A percentile compares a stretch with the other conserved stretches of the same genome.
Evolutionary conservation across 1,140 invertebrate species (phyloP).

Genomic region (Zophobas morio): DNA sequence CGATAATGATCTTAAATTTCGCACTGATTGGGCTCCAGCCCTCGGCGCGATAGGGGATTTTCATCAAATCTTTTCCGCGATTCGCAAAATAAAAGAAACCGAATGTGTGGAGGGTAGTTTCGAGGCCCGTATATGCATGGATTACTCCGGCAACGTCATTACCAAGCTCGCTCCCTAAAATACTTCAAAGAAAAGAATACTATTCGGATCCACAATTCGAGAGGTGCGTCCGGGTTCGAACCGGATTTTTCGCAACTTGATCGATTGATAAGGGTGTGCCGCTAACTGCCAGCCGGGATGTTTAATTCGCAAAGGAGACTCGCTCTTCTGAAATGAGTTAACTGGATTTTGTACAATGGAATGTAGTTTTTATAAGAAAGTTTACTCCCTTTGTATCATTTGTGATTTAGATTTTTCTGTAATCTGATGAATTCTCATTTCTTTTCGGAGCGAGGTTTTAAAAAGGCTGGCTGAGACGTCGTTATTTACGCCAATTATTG

Average conservation of each 20-base stretch:
- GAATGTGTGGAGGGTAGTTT: constrained; percentile 50
- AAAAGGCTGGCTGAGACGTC: background rate
- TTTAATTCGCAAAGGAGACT: constrained; percentile 57
- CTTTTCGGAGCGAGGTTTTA: constrained; percentile 23
- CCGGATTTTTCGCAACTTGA: background rate
- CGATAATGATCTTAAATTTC: constrained; percentile 53
- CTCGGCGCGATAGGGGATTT: constrained; percentile 39
- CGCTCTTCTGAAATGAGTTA: constrained; percentile 58
- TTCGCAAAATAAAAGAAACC: constrained; percentile 55
- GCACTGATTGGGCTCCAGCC: constrained; percentile 36
- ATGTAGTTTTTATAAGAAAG: constrained; percentile 59
- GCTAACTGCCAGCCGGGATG: constrained; percentile 49
- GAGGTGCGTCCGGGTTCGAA: constrained; percentile 6
- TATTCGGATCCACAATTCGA: constrained; percentile 17
- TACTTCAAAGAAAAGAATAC: constrained; percentile 55
- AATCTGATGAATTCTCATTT: constrained; percentile 55
- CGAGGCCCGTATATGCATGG: constrained; percentile 53
- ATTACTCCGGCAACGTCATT: constrained; percentile 54
- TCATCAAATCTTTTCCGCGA: constrained; percentile 54
- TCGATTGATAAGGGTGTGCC: constrained; percentile 30
- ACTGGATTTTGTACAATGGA: constrained; percentile 60
- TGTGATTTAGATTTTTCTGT: constrained; percentile 62
- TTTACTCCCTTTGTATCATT: constrained; percentile 61
- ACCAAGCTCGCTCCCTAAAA: constrained; percentile 51
- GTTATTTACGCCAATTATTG: no score